Evolutionary conservation across 2,113 vertebrate genomes (phyloP).

Genomic region (Condylura cristata): DNA sequence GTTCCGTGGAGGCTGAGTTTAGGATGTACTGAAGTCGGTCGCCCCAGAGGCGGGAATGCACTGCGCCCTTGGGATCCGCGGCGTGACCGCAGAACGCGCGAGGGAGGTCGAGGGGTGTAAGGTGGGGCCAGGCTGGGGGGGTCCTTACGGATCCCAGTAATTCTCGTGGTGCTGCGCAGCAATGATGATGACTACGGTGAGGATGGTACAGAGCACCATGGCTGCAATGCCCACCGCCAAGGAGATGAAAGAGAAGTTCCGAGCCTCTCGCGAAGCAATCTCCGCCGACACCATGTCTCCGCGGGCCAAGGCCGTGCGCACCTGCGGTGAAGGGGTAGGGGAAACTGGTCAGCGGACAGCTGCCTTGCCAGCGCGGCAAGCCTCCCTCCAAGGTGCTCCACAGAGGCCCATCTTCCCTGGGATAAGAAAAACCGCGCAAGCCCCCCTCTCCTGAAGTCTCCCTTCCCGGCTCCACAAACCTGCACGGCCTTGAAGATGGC

Average conservation of each 20-base stretch:
- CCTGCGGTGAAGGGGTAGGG: constrained; percentile 81
- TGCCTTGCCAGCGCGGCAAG: neutral
- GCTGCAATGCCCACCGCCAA: constrained; percentile 95
- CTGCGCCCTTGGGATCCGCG: neutral
- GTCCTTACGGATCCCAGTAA: constrained; percentile 92
- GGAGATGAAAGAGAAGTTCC: constrained; percentile 98
- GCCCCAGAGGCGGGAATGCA: neutral
- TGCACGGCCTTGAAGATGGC: constrained; percentile 96
- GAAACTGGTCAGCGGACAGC: neutral
- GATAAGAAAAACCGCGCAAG: neutral
- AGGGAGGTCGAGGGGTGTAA: constrained; percentile 35
- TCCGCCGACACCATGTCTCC: constrained; percentile 96
- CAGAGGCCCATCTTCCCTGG: constrained; percentile 10
- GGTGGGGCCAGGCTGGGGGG: neutral
- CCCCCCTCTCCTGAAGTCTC: neutral
- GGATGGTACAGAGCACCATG: constrained; percentile 96
- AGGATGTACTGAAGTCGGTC: neutral
- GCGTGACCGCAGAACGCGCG: neutral
- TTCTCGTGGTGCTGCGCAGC: constrained; percentile 96
- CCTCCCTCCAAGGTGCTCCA: neutral
- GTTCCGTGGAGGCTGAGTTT: constrained; percentile 41
- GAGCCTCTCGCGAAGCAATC: constrained; percentile 94
- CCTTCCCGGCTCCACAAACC: constrained; percentile 76
- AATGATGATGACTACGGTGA: constrained; percentile 97
- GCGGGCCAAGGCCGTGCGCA: constrained; percentile 92